Percentiles rank a stretch among this genome's conserved stretches.
Conservation (phyloP, 35 echinoderm and acorn worm species). For the Apostichopus parvimensis region DNA sequence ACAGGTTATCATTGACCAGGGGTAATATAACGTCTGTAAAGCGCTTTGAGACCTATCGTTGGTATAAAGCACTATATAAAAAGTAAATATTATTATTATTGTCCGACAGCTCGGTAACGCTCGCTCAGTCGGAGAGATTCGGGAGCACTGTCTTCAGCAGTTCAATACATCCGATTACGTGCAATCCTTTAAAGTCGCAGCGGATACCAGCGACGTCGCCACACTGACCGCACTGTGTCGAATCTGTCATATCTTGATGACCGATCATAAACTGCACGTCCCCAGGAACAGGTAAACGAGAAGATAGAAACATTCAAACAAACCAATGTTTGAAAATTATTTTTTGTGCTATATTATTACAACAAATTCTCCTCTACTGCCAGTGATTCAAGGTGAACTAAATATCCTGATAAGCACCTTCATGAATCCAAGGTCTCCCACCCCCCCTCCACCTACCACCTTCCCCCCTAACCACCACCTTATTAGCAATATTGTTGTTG, state of each 20-base stretch:
- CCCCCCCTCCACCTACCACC: not conserved
- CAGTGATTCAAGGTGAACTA: no score
- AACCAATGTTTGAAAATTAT: no score
- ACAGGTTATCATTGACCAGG: no score
- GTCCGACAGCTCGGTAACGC: not conserved
- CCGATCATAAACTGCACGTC: conserved; percentile 83
- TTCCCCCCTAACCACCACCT: not conserved
- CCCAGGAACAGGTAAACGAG: conserved; percentile 75
- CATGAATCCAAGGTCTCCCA: no score
- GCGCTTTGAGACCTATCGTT: no score
- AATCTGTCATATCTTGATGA: conserved; percentile 86
- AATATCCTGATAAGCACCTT: no score
- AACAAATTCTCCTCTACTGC: not conserved
- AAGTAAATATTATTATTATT: no score
- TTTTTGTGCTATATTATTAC: no score
- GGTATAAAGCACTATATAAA: no score
- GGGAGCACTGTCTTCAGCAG: not conserved
- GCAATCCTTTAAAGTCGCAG: not conserved
- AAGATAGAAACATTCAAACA: no score
- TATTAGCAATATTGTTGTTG: no score
- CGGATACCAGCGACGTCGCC: conserved; percentile 29
- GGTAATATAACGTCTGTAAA: no score
- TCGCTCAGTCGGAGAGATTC: conserved; percentile 16
- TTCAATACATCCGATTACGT: conserved; percentile 24
- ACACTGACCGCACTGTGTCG: conserved; percentile 51